Conservation (phyloP, 2,888 invertebrate genomes). For the Mesorhabditis belari region DNA sequence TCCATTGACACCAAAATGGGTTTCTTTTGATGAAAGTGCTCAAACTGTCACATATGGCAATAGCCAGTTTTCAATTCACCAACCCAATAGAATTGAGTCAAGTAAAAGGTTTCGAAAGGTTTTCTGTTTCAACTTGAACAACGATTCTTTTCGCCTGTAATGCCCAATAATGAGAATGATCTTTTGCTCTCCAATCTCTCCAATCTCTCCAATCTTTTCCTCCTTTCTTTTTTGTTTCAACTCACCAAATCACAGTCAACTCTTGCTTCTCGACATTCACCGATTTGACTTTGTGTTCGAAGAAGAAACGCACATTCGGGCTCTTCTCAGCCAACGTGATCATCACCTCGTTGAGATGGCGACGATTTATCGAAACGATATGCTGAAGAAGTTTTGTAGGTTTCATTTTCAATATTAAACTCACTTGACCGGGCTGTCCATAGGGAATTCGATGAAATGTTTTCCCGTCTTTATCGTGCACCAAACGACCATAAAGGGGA, state of each 20-base stretch:
- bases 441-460: conserved; percentile 64
- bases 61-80: too few species aligned
- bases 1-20: too few species aligned
- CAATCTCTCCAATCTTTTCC: too few species aligned
- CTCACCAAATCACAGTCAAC: conserved; percentile 69
- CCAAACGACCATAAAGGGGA: conserved; percentile 81
- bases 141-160: too few species aligned
- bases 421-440: conserved; percentile 63
- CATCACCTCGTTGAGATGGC: conserved; percentile 76
- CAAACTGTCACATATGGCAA: too few species aligned
- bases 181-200: background rate
- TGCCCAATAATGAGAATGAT: too few species aligned
- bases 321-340: conserved; percentile 75
- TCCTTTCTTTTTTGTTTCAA: background rate
- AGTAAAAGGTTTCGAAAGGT: too few species aligned
- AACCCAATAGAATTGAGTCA: too few species aligned
- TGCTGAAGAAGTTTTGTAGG: conserved; percentile 73
- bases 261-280: conserved; percentile 67
- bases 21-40: too few species aligned
- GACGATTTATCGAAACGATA: conserved; percentile 84
- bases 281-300: conserved; percentile 71
- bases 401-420: background rate
- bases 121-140: too few species aligned
- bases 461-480: conserved; percentile 72
- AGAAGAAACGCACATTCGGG: conserved; percentile 62